These are phyloP conservation scores for Halyomorpha halys DNA, from an alignment of 1,140 invertebrate species.

Conservation along the genomic window DNA sequence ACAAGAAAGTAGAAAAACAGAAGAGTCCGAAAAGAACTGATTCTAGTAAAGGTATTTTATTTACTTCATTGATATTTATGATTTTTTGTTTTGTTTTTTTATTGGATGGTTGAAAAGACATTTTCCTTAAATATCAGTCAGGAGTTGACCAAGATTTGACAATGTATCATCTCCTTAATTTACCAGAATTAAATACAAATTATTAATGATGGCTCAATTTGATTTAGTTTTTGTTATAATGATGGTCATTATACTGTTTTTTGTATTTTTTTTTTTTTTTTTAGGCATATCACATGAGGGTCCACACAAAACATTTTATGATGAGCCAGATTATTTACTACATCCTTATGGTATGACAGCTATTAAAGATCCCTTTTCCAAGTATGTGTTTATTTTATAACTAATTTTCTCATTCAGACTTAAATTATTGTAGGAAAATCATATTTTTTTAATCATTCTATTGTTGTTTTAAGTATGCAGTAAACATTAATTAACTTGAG, in stretches of 20 bases:
- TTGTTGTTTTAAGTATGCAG: too few species aligned
- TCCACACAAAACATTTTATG: neutral
- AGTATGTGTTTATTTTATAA: neutral
- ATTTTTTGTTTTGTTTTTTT: neutral
- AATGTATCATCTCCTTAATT: too few species aligned
- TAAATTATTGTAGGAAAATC: neutral
- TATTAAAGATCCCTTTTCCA: constrained; percentile 18
- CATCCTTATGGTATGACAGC: constrained; percentile 8
- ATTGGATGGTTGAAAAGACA: neutral
- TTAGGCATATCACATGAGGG: neutral
- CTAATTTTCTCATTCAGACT: neutral
- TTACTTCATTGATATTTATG: neutral
- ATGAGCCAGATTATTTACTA: constrained; percentile 5
- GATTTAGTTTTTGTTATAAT: too few species aligned
- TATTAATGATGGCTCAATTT: too few species aligned
- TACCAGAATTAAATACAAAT: too few species aligned
- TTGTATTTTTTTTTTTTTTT: neutral
- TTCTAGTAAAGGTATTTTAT: neutral
- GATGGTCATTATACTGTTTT: too few species aligned
- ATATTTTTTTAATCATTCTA: too few species aligned
- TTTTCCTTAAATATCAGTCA: too few species aligned
- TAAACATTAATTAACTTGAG: too few species aligned
- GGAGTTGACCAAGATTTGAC: too few species aligned
- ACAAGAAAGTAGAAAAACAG: neutral
- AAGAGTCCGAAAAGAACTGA: neutral